Base-by-base conservation (phyloP, 2,888 invertebrate species). In the Orchesella flavescens region DNA sequence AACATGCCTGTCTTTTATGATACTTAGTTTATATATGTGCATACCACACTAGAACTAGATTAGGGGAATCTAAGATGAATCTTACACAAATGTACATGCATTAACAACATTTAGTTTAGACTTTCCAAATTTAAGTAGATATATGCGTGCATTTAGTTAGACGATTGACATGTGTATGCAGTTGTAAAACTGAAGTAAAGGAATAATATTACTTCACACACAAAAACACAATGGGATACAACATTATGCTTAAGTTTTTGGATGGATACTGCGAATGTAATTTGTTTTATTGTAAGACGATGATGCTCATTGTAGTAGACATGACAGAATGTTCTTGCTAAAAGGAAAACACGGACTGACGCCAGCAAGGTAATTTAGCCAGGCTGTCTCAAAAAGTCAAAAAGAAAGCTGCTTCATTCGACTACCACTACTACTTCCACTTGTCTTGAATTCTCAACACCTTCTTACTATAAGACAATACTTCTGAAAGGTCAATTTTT, bases 311-410 rank as follows among this genome's bases (percentile, higher is more conserved):
- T n/a, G n/a, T n/a, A 17, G 63, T 46, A 77, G 77, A 78, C 69
- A 78, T 69, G 78, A 78, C 78, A 78, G 68, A 76, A 78, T 78
- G 78, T 78, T 71, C 71, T 78, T 78, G 69, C 78, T 71, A 78
- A 78, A 78, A 78, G 78, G 71, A 78, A 78, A 78, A 78, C 77
- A 77, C 78, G 78, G 81, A 81, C 81, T 81, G 81, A 81, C 81
- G 81, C 81, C 81, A 81, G 69, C 75, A 75, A 81, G 81, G 81
- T 81, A 81, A 81, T 81, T 81, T 81, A 81, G 75, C 81, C 81
- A 75, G 81, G 81, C 81, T 75, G 75, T 75, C 81, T 75, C 68
- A 75, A 74, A 68, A 53, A 53, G 61, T 23, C 59, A 61, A 59
- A 76, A 81, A 81, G 81, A 81, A 81, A 81, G 81, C 81, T 75